Conservation (phyloP, 2,888 invertebrate species). For the Epicampocera succincta region DNA sequence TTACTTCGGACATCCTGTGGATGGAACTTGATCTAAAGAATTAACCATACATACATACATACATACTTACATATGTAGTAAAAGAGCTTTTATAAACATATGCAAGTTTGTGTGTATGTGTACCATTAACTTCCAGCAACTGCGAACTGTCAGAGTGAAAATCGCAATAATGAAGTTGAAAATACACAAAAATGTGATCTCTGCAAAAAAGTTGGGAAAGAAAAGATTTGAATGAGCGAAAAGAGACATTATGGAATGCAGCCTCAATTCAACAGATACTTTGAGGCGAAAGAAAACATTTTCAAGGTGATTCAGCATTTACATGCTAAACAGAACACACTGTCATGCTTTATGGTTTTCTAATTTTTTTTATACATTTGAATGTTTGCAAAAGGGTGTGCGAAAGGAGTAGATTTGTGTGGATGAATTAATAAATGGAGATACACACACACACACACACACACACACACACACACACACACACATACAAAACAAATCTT, state of each 20-base stretch:
- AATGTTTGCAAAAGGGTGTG: neutral
- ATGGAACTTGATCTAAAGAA: too few species aligned
- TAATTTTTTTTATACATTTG: constrained; percentile 24
- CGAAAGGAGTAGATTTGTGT: constrained; percentile 3
- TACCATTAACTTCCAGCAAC: too few species aligned
- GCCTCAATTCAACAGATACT: constrained; percentile 40
- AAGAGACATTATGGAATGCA: constrained; percentile 2
- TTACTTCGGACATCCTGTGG: too few species aligned
- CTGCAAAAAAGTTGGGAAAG: neutral
- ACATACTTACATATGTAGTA: too few species aligned
- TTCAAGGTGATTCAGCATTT: constrained; percentile 58
- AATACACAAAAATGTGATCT: too few species aligned
- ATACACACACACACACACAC: constrained; percentile 26
- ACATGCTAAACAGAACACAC: constrained; percentile 23
- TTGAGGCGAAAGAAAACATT: constrained; percentile 24
- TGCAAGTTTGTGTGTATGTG: too few species aligned
- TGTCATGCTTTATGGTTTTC: constrained; percentile 55
- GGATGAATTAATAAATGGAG: constrained; percentile 34
- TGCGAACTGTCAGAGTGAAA: neutral
- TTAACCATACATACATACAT: too few species aligned
- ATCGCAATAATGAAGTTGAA: neutral
- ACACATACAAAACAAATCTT: neutral
- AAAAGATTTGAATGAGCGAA: constrained; percentile 2
- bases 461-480: neutral
- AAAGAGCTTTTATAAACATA: too few species aligned